Evolutionary conservation across 2,797 vertebrate species (phyloP).

Genomic region (Bradypodion pumilum): DNA sequence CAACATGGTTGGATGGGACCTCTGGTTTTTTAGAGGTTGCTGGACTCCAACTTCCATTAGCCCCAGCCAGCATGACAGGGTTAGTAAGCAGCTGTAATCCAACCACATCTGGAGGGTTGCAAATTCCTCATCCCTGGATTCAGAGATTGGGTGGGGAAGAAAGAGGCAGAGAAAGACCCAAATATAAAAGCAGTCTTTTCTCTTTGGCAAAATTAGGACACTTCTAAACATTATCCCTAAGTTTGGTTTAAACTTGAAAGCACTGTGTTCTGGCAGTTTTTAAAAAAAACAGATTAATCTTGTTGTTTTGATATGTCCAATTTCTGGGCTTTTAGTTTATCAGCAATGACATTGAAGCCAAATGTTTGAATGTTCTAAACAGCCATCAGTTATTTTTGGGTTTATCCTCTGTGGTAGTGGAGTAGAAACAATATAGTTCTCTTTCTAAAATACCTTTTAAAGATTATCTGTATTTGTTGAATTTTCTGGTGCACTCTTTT

Average conservation of each 20-base stretch:
- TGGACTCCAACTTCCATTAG: too few species aligned
- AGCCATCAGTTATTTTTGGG: background rate
- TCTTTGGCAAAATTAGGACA: background rate
- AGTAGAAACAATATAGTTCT: conserved; percentile 19
- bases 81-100: too few species aligned
- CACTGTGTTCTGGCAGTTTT: background rate
- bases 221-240: background rate
- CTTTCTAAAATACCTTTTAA: background rate
- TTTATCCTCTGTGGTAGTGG: background rate
- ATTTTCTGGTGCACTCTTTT: background rate
- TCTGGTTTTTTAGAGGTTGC: too few species aligned
- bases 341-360: conserved; percentile 16
- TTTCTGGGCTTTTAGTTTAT: conserved; percentile 15
- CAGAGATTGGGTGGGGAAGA: background rate
- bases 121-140: background rate
- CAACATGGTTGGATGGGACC: too few species aligned
- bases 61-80: too few species aligned
- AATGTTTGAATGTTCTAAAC: conserved; percentile 22
- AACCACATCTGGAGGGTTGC: background rate
- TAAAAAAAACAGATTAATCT: background rate
- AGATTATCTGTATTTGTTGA: conserved; percentile 3
- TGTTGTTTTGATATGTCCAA: conserved; percentile 4
- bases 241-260: background rate
- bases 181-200: background rate
- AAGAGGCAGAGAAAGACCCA: background rate